phyloP scores from a whole-genome alignment of 1,140 invertebrate species.

The Drosophila obscura region DNA sequence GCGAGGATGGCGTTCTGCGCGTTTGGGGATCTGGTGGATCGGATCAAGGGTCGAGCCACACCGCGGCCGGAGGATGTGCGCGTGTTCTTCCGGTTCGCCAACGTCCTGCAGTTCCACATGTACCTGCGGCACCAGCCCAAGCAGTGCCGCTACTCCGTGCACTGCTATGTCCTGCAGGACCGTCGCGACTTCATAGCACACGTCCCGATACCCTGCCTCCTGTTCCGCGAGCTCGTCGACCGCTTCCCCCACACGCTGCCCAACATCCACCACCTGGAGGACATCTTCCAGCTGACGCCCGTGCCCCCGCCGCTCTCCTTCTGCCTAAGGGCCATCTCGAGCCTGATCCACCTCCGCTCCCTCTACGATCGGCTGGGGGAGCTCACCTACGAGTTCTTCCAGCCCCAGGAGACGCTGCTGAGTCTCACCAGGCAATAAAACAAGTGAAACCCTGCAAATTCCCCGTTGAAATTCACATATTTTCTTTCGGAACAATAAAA shows the following conservation, averaged over 20 bases:
- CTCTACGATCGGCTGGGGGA: constrained; percentile 6
- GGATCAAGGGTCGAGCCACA: neutral
- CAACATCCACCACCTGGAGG: neutral
- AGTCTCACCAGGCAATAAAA: neutral
- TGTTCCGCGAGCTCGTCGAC: neutral
- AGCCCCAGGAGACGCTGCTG: neutral
- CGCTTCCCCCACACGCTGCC: neutral
- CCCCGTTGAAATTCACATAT: too few species aligned
- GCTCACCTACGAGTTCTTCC: neutral
- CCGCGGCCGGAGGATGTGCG: neutral
- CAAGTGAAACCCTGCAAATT: neutral
- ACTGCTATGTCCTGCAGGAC: neutral
- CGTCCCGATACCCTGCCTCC: neutral
- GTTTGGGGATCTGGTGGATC: neutral
- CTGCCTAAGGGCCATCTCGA: neutral
- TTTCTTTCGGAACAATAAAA: too few species aligned
- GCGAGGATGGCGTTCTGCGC: neutral
- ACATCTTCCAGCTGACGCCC: constrained; percentile 1
- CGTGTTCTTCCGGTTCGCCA: constrained; percentile 2
- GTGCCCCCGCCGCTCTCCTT: neutral
- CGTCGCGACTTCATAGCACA: neutral
- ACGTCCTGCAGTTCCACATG: neutral
- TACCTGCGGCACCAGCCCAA: neutral
- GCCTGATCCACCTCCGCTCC: neutral
- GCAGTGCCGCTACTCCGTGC: neutral